Evolutionary conservation across 1,140 invertebrate species (phyloP), one percentile per base, ranked within the genome.

Genomic region (Limonius californicus): DNA sequence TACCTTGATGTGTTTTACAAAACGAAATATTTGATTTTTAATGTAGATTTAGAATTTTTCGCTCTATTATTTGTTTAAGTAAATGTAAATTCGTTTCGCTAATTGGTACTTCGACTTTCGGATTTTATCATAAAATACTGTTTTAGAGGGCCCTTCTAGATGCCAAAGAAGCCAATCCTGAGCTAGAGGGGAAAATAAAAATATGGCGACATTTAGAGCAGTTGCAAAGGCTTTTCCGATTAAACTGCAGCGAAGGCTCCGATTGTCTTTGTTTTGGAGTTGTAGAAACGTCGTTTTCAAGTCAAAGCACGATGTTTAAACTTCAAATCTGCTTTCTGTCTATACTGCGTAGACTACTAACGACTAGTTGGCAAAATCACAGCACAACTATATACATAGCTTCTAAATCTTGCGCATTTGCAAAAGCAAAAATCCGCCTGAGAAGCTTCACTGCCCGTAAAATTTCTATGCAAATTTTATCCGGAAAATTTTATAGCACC

Each of bases 391-490:
- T n/a, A n/a, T 50, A 18, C 16, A 21, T 50, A 19, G 9, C 16
- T 21, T 50, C 19, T 50, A 50, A 50, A 50, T 50, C 45, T 18
- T 50, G 14, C 1, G 19, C 15, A 50, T 12, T 50, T 50, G 45
- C 45, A 50, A 21, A 50, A 12, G 42, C 45, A 50, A 18, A 50
- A 50, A 50, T 50, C 11, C 35, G 2, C n/a, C n/a, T n/a, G 35
- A 2, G n/a, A 2, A 12, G 11, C 2, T 50, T 50, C 15, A 57
- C 65, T 67, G 57, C 47, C 58, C 60, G 58, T 67, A 67, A 67
- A 64, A 65, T 68, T 68, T 68, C 57, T 61, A 68, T 68, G 63
- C 58, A 68, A 68, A 68, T 65, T 65, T 65, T 62, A 62, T 65
- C 55, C 57, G 55, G 43, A 58, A 65, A 61, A 65, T 68, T 65